Conservation (phyloP, 2,113 vertebrate species). For the Boleophthalmus pectinirostris region DNA sequence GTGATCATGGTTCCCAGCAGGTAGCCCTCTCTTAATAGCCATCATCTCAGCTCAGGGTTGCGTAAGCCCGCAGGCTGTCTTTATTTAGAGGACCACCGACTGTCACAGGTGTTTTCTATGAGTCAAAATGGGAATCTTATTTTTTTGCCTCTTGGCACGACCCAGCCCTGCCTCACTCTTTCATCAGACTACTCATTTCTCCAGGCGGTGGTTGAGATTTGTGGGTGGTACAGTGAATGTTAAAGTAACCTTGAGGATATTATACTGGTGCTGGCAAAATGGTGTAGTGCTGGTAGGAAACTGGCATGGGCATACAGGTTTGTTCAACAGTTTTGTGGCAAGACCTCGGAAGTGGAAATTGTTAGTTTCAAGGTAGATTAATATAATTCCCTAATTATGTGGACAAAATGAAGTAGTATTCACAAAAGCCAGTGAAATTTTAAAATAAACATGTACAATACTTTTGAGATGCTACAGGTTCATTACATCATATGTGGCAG, state of each 20-base stretch:
- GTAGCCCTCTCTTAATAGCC: constrained; percentile 52
- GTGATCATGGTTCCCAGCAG: constrained; percentile 55
- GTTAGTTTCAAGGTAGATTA: too few relatives aligned
- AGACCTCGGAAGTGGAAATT: too few relatives aligned
- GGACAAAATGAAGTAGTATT: too few relatives aligned
- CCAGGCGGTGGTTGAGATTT: constrained; percentile 33
- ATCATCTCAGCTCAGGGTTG: constrained; percentile 39
- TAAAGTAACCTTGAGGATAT: constrained; percentile 51
- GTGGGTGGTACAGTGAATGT: constrained; percentile 28
- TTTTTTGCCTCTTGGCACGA: constrained; percentile 21
- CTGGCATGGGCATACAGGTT: not conserved
- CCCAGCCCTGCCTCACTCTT: constrained; percentile 38
- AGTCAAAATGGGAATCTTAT: constrained; percentile 51
- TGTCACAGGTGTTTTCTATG: constrained; percentile 59
- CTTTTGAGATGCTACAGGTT: too few relatives aligned
- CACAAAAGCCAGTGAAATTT: too few relatives aligned
- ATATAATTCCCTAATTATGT: too few relatives aligned
- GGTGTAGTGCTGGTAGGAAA: not conserved
- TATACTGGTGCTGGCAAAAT: constrained; percentile 10
- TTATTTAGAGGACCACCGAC: constrained; percentile 54
- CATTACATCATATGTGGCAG: too few relatives aligned
- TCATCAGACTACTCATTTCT: constrained; percentile 36
- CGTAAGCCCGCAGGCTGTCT: constrained; percentile 46
- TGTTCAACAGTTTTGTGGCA: not conserved
- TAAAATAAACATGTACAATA: too few relatives aligned